Percentiles rank a stretch among this genome's conserved stretches.
phyloP scores from a whole-genome alignment of 2,888 invertebrate genomes.

The Aphodius granarius region DNA sequence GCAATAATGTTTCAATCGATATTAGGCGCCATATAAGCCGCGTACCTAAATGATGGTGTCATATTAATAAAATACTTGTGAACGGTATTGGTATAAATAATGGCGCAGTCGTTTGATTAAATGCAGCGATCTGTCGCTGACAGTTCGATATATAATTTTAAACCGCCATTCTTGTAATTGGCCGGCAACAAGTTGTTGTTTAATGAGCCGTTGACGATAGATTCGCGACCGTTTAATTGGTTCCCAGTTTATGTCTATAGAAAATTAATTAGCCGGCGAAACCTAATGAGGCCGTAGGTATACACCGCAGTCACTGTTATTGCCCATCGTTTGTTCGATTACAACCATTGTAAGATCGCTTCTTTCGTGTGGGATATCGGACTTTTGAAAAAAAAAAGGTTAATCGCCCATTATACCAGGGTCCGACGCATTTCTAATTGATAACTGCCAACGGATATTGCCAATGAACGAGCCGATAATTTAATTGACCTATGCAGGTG shows the following conservation, averaged over 20 bases:
- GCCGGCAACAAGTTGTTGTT: slow-evolving; percentile 23
- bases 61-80: not conserved
- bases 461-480: not conserved
- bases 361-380: not conserved
- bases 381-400: not conserved
- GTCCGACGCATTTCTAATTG: not conserved
- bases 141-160: not conserved
- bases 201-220: slow-evolving; percentile 17
- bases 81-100: not conserved
- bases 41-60: not conserved
- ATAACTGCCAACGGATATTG: not conserved
- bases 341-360: not conserved
- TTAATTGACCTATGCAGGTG: not conserved
- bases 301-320: not conserved
- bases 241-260: not conserved
- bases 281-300: not conserved
- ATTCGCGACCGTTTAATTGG: not conserved
- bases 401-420: not conserved
- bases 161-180: slow-evolving; percentile 15
- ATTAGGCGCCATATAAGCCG: not conserved
- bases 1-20: not conserved
- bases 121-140: not conserved
- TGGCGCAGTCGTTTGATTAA: not conserved
- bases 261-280: not conserved
- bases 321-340: not conserved